These are phyloP conservation scores for Pollenia amentaria DNA, from an alignment of 2,888 invertebrate species.

Conservation along the genomic window DNA sequence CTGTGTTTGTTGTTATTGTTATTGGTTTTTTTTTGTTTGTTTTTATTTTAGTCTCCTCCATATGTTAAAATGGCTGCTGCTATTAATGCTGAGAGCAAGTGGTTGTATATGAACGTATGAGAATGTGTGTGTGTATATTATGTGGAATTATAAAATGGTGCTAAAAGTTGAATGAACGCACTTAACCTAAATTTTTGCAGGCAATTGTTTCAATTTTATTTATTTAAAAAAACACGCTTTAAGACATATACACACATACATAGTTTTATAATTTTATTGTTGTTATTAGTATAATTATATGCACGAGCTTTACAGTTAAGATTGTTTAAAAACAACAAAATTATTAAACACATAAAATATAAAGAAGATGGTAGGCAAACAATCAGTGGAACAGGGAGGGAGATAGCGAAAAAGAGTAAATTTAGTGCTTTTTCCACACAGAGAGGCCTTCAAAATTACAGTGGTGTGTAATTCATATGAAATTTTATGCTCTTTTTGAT, in stretches of 20 bases:
- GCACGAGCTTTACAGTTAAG: constrained; percentile 69
- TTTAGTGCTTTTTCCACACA: background rate
- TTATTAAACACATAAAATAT: background rate
- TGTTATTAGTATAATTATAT: constrained; percentile 57
- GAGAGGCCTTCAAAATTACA: constrained; percentile 69
- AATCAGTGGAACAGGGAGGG: background rate
- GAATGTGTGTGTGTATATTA: constrained; percentile 12
- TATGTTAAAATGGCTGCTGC: constrained; percentile 59
- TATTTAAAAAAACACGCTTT: constrained; percentile 10
- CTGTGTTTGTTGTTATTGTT: constrained; percentile 5
- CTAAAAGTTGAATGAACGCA: constrained; percentile 84
- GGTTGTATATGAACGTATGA: constrained; percentile 2
- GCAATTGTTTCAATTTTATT: constrained; percentile 45
- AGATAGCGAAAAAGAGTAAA: constrained; percentile 21
- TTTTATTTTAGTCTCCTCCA: constrained; percentile 8
- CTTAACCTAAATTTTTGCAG: constrained; percentile 83
- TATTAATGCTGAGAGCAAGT: constrained; percentile 37
- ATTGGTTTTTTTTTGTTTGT: background rate
- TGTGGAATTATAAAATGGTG: constrained; percentile 81
- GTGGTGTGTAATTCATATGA: constrained; percentile 6
- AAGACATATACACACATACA: constrained; percentile 21
- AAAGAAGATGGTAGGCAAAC: constrained; percentile 4
- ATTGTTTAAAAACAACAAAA: constrained; percentile 24
- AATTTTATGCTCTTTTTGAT: background rate
- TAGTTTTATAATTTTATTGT: constrained; percentile 10